Evolutionary conservation across 1,140 invertebrate species (phyloP), one percentile per base, ranked within the genome.

Genomic region (Calliopsis andreniformis): DNA sequence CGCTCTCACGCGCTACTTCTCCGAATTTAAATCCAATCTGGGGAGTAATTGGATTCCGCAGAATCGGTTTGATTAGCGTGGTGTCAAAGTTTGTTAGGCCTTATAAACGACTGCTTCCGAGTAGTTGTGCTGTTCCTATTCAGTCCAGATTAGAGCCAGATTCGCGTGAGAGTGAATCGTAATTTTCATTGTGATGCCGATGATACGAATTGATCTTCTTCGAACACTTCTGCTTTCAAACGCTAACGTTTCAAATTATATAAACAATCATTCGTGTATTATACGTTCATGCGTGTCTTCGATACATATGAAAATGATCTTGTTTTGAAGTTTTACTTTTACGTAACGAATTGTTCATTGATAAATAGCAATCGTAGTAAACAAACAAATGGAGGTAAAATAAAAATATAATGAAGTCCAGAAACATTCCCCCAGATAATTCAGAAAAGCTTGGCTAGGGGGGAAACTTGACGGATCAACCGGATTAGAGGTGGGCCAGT

Each of bases 401-500:
- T n/a, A 58, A 39, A 12, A 30, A 20, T 58, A 3, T n/a, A n/a
- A 58, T 14, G n/a, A 59, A 12, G 56, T 35, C 6, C 23, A 59
- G 43, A 45, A 63, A 51, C 49, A 18, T 53, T n/a, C 6, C 18
- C 14, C 1, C 10, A 47, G 35, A 28, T 42, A 43, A n/a, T n/a
- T 12, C n/a, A 14, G 12, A 61, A 16, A 71, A 49, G 30, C 23
- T 39, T 0, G 43, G 16, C n/a, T 20, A 23, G 56, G 4, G 23
- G 68, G 2, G 55, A 70, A 71, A 62, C 39, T 62, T 32, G 10
- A 62, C 12, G 20, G 28, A 47, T 55, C 39, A 23, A 47, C 35
- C 66, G 73, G 10, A 82, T 66, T 45, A 70, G 59, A 80, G 85
- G 76, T 79, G 78, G 83, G 68, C 80, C 76, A 59, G 79, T 70